A percentile compares a stretch with the other conserved stretches of the same genome.
These are phyloP conservation scores for Perithous albicinctus DNA, from an alignment of 2,888 invertebrate genomes.

Conservation along the genomic window DNA sequence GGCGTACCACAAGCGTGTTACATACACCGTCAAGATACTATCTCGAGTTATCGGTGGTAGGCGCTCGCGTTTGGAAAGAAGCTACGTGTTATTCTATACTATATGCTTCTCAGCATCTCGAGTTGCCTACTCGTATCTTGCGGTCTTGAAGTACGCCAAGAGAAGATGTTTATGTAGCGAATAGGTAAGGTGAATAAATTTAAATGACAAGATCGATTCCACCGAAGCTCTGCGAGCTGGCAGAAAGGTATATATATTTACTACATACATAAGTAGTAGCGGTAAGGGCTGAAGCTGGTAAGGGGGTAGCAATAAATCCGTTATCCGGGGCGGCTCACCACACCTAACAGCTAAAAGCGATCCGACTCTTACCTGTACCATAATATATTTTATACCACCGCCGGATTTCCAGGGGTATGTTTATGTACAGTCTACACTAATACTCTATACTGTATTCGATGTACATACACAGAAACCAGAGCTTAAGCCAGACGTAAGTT, in stretches of 20 bases:
- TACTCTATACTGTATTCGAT: background rate
- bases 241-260: background rate
- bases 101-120: conserved; percentile 37
- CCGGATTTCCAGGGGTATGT: conserved; percentile 15
- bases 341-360: conserved; percentile 53
- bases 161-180: conserved; percentile 56
- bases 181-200: conserved; percentile 66
- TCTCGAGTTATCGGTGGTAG: conserved; percentile 45
- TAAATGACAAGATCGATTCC: conserved; percentile 67
- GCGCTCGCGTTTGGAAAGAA: conserved; percentile 27
- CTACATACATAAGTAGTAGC: background rate
- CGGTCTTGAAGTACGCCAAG: conserved; percentile 41
- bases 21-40: conserved; percentile 40
- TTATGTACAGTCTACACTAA: conserved; percentile 16
- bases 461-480: conserved; percentile 28
- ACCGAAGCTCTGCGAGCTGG: conserved; percentile 27
- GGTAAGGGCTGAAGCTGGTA: conserved; percentile 1
- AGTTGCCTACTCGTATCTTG: conserved; percentile 36
- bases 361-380: conserved; percentile 44
- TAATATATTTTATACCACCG: conserved; percentile 47
- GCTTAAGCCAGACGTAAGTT: conserved; percentile 31
- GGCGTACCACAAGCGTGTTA: conserved; percentile 41
- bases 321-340: conserved; percentile 45
- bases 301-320: conserved; percentile 49
- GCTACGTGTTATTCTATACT: conserved; percentile 29